A percentile compares a stretch with the other conserved stretches of the same genome.
Evolutionary conservation across 2,888 invertebrate species (phyloP).

Genomic region (Drepanosiphum platanoidis): DNA sequence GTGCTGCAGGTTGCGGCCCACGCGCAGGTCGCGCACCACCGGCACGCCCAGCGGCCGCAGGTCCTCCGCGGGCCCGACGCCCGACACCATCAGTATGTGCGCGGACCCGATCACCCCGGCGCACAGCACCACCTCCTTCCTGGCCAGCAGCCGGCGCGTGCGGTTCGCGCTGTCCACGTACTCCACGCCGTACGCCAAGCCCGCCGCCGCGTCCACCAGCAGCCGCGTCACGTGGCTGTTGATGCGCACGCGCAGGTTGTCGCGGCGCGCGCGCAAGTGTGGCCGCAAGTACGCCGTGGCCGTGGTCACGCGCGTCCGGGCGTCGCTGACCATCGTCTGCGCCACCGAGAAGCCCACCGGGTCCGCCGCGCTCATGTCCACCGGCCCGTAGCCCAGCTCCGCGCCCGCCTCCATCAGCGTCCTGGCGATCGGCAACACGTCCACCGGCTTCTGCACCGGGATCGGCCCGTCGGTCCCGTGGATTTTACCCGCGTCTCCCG

Average conservation of each 20-base stretch:
- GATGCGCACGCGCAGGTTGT: constrained; percentile 67
- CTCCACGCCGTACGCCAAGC: constrained; percentile 79
- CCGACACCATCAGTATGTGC: constrained; percentile 77
- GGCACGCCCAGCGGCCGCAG: constrained; percentile 69
- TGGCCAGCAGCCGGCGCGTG: constrained; percentile 70
- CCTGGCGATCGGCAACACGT: constrained; percentile 67
- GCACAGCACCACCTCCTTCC: constrained; percentile 74
- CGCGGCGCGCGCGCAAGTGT: constrained; percentile 65
- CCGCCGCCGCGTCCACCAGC: constrained; percentile 68
- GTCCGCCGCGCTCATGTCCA: constrained; percentile 67
- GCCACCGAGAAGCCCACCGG: constrained; percentile 65
- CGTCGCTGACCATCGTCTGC: constrained; percentile 65
- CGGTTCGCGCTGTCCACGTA: constrained; percentile 70
- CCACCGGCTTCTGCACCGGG: constrained; percentile 67
- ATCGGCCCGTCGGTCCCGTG: constrained; percentile 68
- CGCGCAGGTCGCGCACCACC: constrained; percentile 69
- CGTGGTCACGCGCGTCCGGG: constrained; percentile 67
- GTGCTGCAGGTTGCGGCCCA: constrained; percentile 72
- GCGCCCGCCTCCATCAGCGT: constrained; percentile 67
- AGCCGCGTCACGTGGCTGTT: constrained; percentile 70
- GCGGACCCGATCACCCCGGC: constrained; percentile 76
- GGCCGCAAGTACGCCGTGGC: constrained; percentile 70
- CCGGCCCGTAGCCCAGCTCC: constrained; percentile 67
- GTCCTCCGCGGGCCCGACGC: constrained; percentile 72
- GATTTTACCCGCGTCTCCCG: constrained; percentile 67